A percentile compares a stretch with the other conserved stretches of the same genome.
phyloP scores from a whole-genome alignment of 2,113 vertebrate species.

The Pitta sordida region DNA sequence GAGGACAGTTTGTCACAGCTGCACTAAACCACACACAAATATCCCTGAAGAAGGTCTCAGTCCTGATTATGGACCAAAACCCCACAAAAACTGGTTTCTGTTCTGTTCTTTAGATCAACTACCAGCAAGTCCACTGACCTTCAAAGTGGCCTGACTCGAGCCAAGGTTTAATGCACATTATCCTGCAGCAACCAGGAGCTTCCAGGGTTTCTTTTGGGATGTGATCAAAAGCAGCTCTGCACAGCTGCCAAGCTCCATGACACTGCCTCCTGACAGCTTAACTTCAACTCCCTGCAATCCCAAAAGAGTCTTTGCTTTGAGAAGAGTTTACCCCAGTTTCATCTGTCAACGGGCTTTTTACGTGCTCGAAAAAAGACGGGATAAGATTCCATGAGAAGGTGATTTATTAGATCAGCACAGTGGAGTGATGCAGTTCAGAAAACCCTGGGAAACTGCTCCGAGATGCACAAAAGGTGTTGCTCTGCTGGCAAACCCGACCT shows the following conservation, averaged over 20 bases:
- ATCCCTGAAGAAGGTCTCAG: not conserved
- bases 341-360: not conserved
- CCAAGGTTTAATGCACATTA: not conserved
- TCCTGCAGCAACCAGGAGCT: not conserved
- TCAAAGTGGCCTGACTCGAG: not conserved
- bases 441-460: not conserved
- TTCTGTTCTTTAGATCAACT: not conserved
- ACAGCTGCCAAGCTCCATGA: not conserved
- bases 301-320: not conserved
- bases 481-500: not conserved
- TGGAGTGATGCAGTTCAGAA: accelerated
- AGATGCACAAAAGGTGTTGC: not conserved
- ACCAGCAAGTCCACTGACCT: not conserved
- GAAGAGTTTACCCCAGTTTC: not conserved
- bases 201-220: not conserved
- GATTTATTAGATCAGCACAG: not conserved
- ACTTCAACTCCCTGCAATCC: not conserved
- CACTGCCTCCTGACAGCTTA: not conserved
- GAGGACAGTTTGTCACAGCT: not conserved
- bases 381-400: not conserved
- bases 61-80: not conserved
- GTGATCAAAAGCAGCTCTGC: not conserved
- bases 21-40: not conserved
- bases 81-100: not conserved
- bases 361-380: not conserved